A percentile compares a stretch with the other conserved stretches of the same genome.
phyloP scores from a whole-genome alignment of 2,113 vertebrate species.

The Aleadryas rufinucha region DNA sequence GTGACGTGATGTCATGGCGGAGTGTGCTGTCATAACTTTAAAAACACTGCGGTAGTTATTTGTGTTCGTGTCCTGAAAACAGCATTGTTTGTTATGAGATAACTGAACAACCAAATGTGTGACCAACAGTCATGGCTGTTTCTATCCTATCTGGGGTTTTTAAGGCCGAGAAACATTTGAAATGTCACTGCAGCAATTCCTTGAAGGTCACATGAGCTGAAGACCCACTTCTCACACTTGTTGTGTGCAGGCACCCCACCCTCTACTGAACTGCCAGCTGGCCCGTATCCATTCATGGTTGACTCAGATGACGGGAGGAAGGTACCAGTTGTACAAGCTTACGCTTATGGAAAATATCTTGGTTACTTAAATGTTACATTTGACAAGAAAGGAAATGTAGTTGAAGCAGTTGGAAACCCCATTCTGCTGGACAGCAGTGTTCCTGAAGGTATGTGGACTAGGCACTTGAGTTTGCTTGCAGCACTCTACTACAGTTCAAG shows the following conservation, averaged over 20 bases:
- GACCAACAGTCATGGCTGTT: background rate
- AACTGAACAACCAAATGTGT: background rate
- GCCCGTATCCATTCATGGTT: conserved; percentile 84
- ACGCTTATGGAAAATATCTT: conserved; percentile 93
- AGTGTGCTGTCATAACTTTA: background rate
- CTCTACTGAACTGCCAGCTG: conserved; percentile 74
- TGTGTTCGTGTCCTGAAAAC: background rate
- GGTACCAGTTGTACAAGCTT: conserved; percentile 93
- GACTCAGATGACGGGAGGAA: conserved; percentile 73
- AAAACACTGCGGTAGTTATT: background rate
- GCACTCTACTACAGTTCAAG: background rate
- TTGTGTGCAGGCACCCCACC: conserved; percentile 72
- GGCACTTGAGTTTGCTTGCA: background rate
- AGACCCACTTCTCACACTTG: background rate
- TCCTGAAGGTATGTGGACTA: conserved; percentile 75
- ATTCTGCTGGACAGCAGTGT: conserved; percentile 83
- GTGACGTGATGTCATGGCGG: background rate
- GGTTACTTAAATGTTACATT: conserved; percentile 86
- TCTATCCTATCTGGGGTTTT: background rate
- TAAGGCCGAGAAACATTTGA: background rate
- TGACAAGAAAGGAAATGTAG: conserved; percentile 79
- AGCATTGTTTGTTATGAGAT: background rate
- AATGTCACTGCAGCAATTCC: background rate
- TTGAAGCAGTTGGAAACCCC: conserved; percentile 84
- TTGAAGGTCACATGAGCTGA: background rate